A percentile compares a stretch with the other conserved stretches of the same genome.
These are phyloP conservation scores for Sapayoa aenigma DNA, from an alignment of 2,113 vertebrate species.

Conservation along the genomic window DNA sequence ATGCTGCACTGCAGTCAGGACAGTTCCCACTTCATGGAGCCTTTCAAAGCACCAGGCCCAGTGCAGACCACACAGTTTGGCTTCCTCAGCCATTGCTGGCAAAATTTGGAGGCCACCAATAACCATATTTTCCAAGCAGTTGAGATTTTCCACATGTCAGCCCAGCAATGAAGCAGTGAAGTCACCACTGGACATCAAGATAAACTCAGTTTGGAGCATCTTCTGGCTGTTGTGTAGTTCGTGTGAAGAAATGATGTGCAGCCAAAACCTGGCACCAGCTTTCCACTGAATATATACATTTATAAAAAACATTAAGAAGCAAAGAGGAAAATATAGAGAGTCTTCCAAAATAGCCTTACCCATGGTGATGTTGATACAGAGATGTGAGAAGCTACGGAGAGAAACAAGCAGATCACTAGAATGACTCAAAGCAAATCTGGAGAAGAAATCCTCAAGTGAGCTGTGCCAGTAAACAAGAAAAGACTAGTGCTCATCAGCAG, in stretches of 20 bases:
- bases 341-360: background rate
- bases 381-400: background rate
- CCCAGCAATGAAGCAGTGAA: background rate
- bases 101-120: background rate
- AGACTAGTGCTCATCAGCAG: background rate
- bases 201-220: background rate
- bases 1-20: background rate
- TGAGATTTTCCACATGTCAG: background rate
- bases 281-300: background rate
- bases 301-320: background rate
- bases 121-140: background rate
- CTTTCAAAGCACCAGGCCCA: background rate
- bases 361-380: rapidly evolving
- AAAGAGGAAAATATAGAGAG: background rate
- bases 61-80: background rate
- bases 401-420: background rate
- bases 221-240: background rate
- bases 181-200: background rate
- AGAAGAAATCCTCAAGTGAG: background rate
- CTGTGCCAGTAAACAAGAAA: background rate
- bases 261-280: background rate
- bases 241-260: background rate
- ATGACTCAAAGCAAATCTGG: background rate
- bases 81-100: background rate
- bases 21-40: background rate